A percentile compares a stretch with the other conserved stretches of the same genome.
phyloP scores from a whole-genome alignment of 2,113 vertebrate species.

The Butastur rufipennis region DNA sequence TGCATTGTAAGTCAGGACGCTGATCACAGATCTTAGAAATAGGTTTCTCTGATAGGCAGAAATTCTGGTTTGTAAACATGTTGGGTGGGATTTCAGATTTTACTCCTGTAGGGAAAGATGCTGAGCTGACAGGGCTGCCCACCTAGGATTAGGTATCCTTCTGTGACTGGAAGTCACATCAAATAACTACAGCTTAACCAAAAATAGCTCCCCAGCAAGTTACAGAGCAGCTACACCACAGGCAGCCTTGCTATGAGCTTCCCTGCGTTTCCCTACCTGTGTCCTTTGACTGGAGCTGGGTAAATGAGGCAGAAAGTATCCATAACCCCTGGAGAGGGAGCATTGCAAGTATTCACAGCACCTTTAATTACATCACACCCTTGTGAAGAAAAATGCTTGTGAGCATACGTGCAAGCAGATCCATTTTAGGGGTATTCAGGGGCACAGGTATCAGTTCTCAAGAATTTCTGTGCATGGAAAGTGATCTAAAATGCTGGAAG shows the following conservation, averaged over 20 bases:
- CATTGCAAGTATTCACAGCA: background rate
- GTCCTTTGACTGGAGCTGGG: background rate
- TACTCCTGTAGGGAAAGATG: background rate
- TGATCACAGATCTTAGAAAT: background rate
- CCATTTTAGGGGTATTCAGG: fast-evolving
- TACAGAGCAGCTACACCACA: background rate
- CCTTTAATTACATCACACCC: background rate
- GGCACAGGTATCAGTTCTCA: background rate
- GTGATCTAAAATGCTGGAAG: background rate
- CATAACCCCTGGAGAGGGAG: background rate
- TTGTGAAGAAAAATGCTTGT: background rate
- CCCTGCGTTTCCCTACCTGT: background rate
- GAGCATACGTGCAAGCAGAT: fast-evolving
- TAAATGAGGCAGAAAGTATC: background rate
- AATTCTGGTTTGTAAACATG: fast-evolving
- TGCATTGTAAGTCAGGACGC: background rate
- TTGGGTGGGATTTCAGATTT: background rate
- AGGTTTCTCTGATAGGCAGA: background rate
- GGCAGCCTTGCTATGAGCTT: background rate
- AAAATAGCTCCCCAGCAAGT: background rate
- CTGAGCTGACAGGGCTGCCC: background rate
- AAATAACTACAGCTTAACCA: background rate
- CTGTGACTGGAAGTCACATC: background rate
- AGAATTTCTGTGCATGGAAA: fast-evolving
- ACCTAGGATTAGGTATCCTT: background rate